Evolutionary conservation across 2,888 invertebrate genomes (phyloP), one percentile per base, ranked within the genome.

Genomic region (Cryptocheilus praepositus): DNA sequence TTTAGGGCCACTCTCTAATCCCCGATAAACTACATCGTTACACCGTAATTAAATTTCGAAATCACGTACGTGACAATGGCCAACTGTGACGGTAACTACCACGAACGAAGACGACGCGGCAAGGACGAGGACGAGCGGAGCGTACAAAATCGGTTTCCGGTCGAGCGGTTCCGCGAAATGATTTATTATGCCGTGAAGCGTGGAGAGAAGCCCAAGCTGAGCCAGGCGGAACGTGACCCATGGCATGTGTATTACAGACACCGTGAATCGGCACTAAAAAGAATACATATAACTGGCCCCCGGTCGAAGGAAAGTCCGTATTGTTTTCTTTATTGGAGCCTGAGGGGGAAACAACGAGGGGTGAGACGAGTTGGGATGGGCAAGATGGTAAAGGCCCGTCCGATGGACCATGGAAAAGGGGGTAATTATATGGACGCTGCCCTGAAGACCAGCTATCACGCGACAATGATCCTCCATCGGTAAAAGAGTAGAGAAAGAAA

Each of bases 131-230:
- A 77, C 71, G 74, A 71, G 60, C 69, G 58, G 51, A 71, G 77
- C 77, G 78, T 79, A 77, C 74, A 78, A 86, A 84, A 83, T 85
- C 79, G 83, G 84, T 86, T 88, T 88, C 86, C 87, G 87, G 86
- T 81, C 82, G 86, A 84, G 77, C 81, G 79, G 81, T 87, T 87
- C 86, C 82, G 83, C 85, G 85, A 86, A 87, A 86, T 84, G 85
- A 86, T 87, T 87, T 87, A 87, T 87, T 86, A 86, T 86, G 85
- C 84, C 82, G 80, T 80, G 81, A 79, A 85, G 70, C 77, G 70
- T 70, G 53, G 52, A 68, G 71, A 66, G 67, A 28, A 49, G 59
- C 46, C 36, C 13, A 11, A 36, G 13, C 36, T 11, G 46, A 61
- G 67, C 57, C 58, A 76, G 80, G 71, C 77, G 79, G 78, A 85